Conservation (phyloP, 2,888 invertebrate genomes). For the Meganola albula region DNA sequence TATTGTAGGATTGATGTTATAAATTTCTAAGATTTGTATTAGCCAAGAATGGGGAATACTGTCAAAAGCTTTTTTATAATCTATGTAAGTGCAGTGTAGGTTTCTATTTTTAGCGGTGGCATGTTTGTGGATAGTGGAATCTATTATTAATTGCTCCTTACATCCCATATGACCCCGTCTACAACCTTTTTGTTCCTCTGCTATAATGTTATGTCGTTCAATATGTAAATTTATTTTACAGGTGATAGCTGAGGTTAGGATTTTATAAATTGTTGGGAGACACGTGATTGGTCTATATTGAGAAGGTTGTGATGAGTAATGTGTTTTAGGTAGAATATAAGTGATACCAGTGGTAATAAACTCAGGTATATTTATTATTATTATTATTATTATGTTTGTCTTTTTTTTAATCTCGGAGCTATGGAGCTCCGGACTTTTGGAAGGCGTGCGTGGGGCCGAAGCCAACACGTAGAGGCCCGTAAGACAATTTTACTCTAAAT, state of each 20-base stretch:
- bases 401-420: too few species aligned
- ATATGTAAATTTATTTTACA: conserved; percentile 18
- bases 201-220: conserved; percentile 14
- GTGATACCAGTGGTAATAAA: conserved; percentile 10
- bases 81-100: conserved; percentile 8
- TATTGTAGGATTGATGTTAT: neutral
- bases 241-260: conserved; percentile 19
- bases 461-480: too few species aligned
- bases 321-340: conserved; percentile 24
- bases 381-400: too few species aligned
- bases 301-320: conserved; percentile 14
- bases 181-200: conserved; percentile 25
- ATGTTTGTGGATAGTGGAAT: conserved; percentile 3
- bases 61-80: conserved; percentile 9
- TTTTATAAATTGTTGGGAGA: conserved; percentile 27
- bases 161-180: conserved; percentile 15
- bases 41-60: conserved; percentile 12
- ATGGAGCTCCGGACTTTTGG: too few species aligned
- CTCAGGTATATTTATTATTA: conserved; percentile 13
- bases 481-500: too few species aligned
- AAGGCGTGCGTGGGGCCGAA: too few species aligned
- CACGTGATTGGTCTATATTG: conserved; percentile 31
- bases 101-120: conserved; percentile 1
- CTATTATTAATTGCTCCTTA: conserved; percentile 22
- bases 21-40: conserved; percentile 1